These are phyloP conservation scores for Linhomoeus sp. DNA, from an alignment of 2,888 invertebrate genomes.

Conservation along the genomic window DNA sequence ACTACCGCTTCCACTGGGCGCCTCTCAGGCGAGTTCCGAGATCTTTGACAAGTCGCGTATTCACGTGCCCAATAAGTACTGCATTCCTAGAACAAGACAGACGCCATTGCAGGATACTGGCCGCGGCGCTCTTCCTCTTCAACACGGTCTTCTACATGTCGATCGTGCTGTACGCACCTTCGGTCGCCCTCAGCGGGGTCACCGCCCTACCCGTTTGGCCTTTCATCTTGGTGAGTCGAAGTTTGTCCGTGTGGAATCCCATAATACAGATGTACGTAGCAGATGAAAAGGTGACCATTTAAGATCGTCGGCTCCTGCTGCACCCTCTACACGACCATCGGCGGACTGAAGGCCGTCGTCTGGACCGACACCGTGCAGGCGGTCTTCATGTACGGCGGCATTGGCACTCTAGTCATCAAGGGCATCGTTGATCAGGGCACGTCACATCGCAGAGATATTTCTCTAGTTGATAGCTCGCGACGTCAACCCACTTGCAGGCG, in stretches of 20 bases:
- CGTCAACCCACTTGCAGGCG: constrained; percentile 4
- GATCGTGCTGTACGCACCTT: constrained; percentile 8
- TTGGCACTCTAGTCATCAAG: too few relatives aligned
- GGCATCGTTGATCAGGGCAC: constrained; percentile 11
- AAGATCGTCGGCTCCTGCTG: constrained; percentile 9
- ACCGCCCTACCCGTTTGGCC: constrained; percentile 10
- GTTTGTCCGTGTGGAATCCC: too few relatives aligned
- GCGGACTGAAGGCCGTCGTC: too few relatives aligned
- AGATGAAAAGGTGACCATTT: too few relatives aligned
- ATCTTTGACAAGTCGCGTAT: too few relatives aligned
- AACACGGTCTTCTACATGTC: constrained; percentile 12
- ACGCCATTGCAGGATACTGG: too few relatives aligned
- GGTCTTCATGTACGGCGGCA: constrained; percentile 8
- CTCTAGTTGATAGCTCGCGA: neutral
- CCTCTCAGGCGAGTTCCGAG: too few relatives aligned
- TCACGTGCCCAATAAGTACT: too few relatives aligned
- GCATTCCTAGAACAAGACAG: too few relatives aligned
- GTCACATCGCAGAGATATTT: too few relatives aligned
- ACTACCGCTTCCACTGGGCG: constrained; percentile 8
- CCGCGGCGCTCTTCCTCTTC: constrained; percentile 9
- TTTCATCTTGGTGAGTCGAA: constrained; percentile 7
- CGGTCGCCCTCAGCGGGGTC: constrained; percentile 10
- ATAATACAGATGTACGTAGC: too few relatives aligned
- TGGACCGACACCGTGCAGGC: too few relatives aligned
- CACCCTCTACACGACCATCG: constrained; percentile 12